Evolutionary conservation across 2,797 vertebrate species (phyloP).

Genomic region (Taeniopygia guttata): DNA sequence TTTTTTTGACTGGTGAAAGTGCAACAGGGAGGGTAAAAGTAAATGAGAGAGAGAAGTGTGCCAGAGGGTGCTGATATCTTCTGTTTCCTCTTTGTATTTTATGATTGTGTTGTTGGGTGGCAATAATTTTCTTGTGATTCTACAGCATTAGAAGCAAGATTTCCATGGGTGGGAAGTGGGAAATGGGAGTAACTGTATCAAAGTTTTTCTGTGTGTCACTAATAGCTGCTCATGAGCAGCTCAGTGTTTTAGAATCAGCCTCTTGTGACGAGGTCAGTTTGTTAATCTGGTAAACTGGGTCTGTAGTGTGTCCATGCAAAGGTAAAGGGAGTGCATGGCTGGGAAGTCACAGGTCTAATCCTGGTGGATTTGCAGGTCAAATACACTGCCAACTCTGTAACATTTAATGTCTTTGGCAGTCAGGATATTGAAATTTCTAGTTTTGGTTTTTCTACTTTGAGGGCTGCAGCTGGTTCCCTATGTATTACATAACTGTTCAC

Average conservation of each 20-base stretch:
- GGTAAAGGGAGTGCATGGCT: neutral
- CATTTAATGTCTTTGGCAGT: neutral
- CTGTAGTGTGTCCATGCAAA: neutral
- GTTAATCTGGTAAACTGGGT: constrained; percentile 25
- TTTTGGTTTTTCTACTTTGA: neutral
- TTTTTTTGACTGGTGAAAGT: neutral
- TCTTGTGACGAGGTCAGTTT: neutral
- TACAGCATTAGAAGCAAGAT: neutral
- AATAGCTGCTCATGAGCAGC: neutral
- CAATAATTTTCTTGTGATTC: neutral
- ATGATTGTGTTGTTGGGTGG: neutral
- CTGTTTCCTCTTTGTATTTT: neutral
- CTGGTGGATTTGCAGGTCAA: neutral
- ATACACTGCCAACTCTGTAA: neutral
- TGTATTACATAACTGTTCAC: neutral
- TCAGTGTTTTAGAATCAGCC: neutral
- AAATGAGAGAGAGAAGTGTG: neutral
- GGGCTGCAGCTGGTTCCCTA: neutral
- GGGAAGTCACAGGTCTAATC: neutral
- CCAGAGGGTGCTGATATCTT: neutral
- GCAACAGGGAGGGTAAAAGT: neutral
- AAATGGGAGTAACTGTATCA: neutral
- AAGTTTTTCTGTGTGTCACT: neutral
- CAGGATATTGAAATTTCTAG: neutral
- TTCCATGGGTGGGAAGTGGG: neutral